These are phyloP conservation scores for Brachyhypopomus gauderio DNA, from an alignment of 2,113 vertebrate genomes.

Conservation along the genomic window DNA sequence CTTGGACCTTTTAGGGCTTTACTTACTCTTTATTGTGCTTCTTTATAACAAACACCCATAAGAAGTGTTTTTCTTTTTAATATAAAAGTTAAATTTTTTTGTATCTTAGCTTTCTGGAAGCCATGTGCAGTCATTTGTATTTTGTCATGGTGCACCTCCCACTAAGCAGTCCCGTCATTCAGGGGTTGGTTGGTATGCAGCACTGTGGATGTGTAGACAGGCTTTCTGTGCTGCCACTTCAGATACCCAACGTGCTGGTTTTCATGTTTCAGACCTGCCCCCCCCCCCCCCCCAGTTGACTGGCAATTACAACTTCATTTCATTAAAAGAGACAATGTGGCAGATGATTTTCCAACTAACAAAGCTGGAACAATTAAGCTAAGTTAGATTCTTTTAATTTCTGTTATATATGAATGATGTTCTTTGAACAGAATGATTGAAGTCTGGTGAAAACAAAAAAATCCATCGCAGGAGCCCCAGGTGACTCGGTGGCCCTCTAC, in stretches of 20 bases:
- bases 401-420: background rate
- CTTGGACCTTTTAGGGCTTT: too few relatives aligned
- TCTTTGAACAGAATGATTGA: background rate
- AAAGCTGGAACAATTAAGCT: background rate
- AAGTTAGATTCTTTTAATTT: too few relatives aligned
- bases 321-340: background rate
- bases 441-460: background rate
- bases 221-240: background rate
- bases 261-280: too few relatives aligned
- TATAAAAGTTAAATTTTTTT: slow-evolving; percentile 20
- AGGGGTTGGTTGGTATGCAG: background rate
- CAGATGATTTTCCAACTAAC: background rate
- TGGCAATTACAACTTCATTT: background rate
- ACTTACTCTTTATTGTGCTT: too few relatives aligned
- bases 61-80: background rate
- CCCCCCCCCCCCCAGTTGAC: background rate
- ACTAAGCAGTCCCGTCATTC: background rate
- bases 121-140: background rate
- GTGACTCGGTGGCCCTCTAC: background rate
- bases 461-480: background rate
- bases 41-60: background rate
- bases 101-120: background rate
- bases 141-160: background rate
- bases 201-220: background rate
- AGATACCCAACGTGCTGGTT: background rate